These are phyloP conservation scores for Brevimyrus niger DNA, from an alignment of 2,113 vertebrate genomes.

Conservation along the genomic window DNA sequence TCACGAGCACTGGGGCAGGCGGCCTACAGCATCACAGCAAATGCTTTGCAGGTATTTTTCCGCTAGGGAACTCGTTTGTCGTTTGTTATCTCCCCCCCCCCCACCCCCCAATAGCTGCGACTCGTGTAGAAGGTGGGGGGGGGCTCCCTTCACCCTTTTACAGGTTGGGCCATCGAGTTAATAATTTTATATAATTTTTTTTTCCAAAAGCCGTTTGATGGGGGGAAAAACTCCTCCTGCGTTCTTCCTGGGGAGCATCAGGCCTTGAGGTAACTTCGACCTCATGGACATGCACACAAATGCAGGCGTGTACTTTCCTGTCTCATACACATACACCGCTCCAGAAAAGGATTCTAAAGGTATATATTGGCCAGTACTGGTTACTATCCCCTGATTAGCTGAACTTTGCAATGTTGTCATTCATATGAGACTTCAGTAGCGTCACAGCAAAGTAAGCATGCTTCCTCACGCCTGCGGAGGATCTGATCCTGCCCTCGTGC, in stretches of 20 bases:
- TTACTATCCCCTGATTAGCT: background rate
- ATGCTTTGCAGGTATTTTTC: background rate
- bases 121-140: conserved; percentile 14
- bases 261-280: background rate
- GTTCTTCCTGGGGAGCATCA: background rate
- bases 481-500: background rate
- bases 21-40: background rate
- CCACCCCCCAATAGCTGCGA: conserved; percentile 7
- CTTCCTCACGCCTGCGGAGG: background rate
- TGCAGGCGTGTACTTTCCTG: background rate
- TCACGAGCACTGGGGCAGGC: background rate
- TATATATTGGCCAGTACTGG: background rate
- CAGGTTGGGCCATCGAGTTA: conserved; percentile 21
- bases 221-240: conserved; percentile 23
- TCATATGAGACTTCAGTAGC: background rate
- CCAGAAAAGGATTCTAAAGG: background rate
- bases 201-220: conserved; percentile 35
- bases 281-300: background rate
- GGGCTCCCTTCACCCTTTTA: conserved; percentile 35
- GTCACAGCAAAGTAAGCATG: background rate
- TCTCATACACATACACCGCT: conserved; percentile 2
- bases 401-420: background rate
- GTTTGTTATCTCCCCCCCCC: conserved; percentile 20
- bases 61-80: conserved; percentile 23
- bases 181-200: conserved; percentile 46